phyloP scores from a whole-genome alignment of 2,797 vertebrate genomes.

The Eulemur rubriventer region DNA sequence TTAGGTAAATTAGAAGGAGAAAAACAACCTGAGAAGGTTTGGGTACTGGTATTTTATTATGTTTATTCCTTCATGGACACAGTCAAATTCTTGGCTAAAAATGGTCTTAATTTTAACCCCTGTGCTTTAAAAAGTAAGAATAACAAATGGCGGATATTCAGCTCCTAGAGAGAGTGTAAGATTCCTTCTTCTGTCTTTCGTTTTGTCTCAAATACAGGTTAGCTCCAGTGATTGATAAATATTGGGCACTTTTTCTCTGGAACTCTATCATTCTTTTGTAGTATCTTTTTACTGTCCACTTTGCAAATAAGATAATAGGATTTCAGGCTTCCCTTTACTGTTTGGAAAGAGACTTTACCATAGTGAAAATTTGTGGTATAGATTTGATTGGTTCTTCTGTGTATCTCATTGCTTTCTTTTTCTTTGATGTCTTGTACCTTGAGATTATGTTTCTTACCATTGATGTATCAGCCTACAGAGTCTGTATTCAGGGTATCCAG shows the following conservation, averaged over 20 bases:
- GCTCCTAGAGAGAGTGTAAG: not conserved
- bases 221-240: not conserved
- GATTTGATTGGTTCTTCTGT: not conserved
- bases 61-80: not conserved
- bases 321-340: not conserved
- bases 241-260: not conserved
- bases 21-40: not conserved
- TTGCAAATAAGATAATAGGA: not conserved
- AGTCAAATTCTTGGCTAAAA: not conserved
- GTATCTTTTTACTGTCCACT: not conserved
- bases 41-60: not conserved
- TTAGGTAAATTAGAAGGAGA: not conserved
- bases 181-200: not conserved
- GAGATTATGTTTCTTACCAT: not conserved
- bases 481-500: not conserved
- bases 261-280: not conserved
- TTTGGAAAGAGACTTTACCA: not conserved
- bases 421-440: not conserved
- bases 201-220: not conserved
- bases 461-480: not conserved
- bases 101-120: not conserved
- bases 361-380: not conserved
- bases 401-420: not conserved
- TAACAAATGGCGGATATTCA: not conserved
- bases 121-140: not conserved